These are phyloP conservation scores for Melanotaenia maccullochi DNA, from an alignment of 2,797 vertebrate species.

Conservation along the genomic window DNA sequence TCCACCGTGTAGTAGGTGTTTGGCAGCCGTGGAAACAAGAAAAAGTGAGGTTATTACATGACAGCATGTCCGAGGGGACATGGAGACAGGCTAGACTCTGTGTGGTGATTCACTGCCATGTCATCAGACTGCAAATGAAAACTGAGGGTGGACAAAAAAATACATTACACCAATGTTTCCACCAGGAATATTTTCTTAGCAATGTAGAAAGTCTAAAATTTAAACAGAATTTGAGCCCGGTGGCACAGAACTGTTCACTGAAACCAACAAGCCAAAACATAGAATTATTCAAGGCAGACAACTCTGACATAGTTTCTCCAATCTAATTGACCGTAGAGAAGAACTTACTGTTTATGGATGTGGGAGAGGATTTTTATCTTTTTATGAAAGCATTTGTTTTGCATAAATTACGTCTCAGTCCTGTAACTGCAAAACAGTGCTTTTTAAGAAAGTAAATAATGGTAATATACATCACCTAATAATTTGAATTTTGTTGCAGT, in stretches of 20 bases:
- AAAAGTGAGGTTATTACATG: slow-evolving; percentile 59
- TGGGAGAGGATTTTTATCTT: not conserved
- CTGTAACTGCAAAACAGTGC: not conserved
- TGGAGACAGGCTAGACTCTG: slow-evolving; percentile 34
- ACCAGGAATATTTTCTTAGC: slow-evolving; percentile 41
- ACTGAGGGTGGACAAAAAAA: slow-evolving; percentile 46
- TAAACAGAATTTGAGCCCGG: slow-evolving; percentile 33
- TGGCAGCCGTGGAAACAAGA: slow-evolving; percentile 40
- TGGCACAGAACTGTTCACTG: slow-evolving; percentile 25
- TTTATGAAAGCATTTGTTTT: not conserved
- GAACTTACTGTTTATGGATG: not conserved
- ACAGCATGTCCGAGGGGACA: slow-evolving; percentile 58
- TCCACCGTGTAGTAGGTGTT: slow-evolving; percentile 21
- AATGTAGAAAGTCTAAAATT: slow-evolving; percentile 38
- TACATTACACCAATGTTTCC: slow-evolving; percentile 48
- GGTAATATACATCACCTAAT: not conserved
- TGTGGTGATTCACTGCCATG: slow-evolving; percentile 64
- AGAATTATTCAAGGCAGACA: slow-evolving; percentile 18
- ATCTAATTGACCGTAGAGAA: slow-evolving; percentile 26
- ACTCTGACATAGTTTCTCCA: slow-evolving; percentile 8
- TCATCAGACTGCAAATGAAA: slow-evolving; percentile 58
- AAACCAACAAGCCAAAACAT: slow-evolving; percentile 24
- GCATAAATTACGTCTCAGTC: not conserved
- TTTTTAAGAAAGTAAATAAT: not conserved
- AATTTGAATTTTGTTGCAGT: not conserved